Evolutionary conservation across 2,797 vertebrate species (phyloP), one percentile per base, ranked within the genome.

Genomic region (Myripristis jacobus): DNA sequence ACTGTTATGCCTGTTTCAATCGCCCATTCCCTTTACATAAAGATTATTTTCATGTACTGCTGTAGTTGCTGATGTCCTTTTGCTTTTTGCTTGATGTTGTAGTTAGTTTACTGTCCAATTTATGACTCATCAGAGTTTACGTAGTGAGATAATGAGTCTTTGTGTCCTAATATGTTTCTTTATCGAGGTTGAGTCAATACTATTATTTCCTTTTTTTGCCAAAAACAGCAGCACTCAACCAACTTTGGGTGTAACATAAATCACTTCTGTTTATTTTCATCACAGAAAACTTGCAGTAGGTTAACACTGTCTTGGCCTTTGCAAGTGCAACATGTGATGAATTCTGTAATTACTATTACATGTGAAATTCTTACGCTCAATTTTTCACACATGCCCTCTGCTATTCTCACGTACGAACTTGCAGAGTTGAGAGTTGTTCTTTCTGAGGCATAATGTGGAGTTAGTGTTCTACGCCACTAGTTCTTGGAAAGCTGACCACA

Each of bases 401-500:
- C 52, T 55, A 41, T 70, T 79, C 62, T 74, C 52, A 80, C 77
- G 41, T 67, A 54, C 67, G 50, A 64, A 65, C 69, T 72, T 81
- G 78, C 41, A 16, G 41, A 5, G 41, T 43, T 5, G 41, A 16
- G 15, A 43, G 4, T 16, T 43, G 56, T 82, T 89, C 61, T 85
- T 87, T 83, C 51, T 68, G 6, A 81, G 70, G 56, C 50, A 75
- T 70, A 65, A 61, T 70, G 67, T 77, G 43, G 75, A 77, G 67
- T 85, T 83, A 83, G 60, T 70, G n/a, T n/a, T n/a, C 66, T 79
- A 65, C 60, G 66, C 73, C 83, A 36, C 68, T 13, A 48, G 52
- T 65, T 50, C 55, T 64, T 64, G 31, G 46, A 72, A 75, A 67
- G 41, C 48, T 51, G 48, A 80, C 66, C 2, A 7, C 68, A 72